Evolutionary conservation across 1,140 invertebrate genomes (phyloP), one percentile per base, ranked within the genome.

Genomic region (Zaprionus davidi): DNA sequence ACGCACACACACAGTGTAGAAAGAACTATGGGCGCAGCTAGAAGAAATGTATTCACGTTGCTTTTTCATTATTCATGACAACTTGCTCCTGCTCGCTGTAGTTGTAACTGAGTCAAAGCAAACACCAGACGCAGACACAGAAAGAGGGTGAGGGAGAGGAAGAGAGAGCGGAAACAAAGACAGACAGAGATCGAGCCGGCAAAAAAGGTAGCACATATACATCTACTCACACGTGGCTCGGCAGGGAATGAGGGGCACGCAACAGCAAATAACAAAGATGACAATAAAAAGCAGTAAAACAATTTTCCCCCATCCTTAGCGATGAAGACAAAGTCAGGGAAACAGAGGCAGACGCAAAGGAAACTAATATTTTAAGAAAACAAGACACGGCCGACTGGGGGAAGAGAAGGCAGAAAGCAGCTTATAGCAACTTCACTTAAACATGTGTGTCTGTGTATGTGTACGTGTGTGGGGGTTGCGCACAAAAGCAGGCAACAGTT

Each of bases 51-150:
- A 90, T 90, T 85, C 86, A 85, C 85, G 79, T 86, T 75, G 78
- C 85, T 82, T 85, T 90, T 90, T 90, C 85, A 90, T 90, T 90
- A 90, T 90, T 90, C 85, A 90, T 90, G 85, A 90, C 85, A 82
- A 85, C 85, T 90, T 78, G 76, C 78, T 90, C 64, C 67, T 72
- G 80, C 80, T 74, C 84, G 68, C 71, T 68, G 75, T 71, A 71
- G 81, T 38, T 72, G 86, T 84, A 84, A 90, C 81, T 80, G 85
- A 90, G 79, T 79, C 86, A 79, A 76, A 66, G 76, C 70, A 90
- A 90, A 90, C 66, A 87, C 24, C 24, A 79, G 79, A 79, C 79
- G 83, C 57, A 78, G 51, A 83, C 58, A 78, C 41, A 67, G 46
- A 59, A 55, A 41, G 44, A 44, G 3, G 15, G 1, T 58, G 7